Conservation (phyloP, 1,140 invertebrate species). For the Aphaenogaster rudis region DNA sequence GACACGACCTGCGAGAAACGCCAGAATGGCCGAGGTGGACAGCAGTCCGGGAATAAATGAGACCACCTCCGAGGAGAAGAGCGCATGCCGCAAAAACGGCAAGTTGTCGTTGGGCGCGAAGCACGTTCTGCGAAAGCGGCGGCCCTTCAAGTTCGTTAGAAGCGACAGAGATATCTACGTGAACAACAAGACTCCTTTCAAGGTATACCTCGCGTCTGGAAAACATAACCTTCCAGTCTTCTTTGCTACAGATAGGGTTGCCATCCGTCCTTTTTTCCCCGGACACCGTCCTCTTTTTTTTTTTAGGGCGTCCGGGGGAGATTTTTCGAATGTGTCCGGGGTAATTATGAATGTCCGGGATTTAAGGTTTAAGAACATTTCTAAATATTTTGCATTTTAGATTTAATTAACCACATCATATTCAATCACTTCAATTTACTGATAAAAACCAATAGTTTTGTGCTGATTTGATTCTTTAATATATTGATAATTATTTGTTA, state of each 20-base stretch:
- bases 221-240: conserved; percentile 70
- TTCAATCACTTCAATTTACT: too few species aligned
- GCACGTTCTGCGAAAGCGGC: conserved; percentile 78
- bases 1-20: conserved; percentile 47
- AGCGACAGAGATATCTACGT: conserved; percentile 87
- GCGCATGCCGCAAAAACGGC: background rate
- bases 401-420: too few species aligned
- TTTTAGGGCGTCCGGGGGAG: too few species aligned
- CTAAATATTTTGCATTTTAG: too few species aligned
- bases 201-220: conserved; percentile 83
- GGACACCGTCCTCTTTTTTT: too few species aligned
- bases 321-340: too few species aligned
- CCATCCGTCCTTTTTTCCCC: too few species aligned
- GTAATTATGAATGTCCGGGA: too few species aligned
- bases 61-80: conserved; percentile 21
- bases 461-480: too few species aligned
- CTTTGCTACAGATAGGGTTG: background rate
- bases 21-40: conserved; percentile 76
- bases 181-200: conserved; percentile 88
- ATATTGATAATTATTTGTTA: too few species aligned
- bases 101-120: conserved; percentile 29
- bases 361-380: too few species aligned
- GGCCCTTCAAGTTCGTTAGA: conserved; percentile 68
- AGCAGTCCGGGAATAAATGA: conserved; percentile 36
- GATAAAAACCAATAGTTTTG: too few species aligned